Evolutionary conservation across 2,797 vertebrate genomes (phyloP).

Genomic region (Rhodeus uyekii): DNA sequence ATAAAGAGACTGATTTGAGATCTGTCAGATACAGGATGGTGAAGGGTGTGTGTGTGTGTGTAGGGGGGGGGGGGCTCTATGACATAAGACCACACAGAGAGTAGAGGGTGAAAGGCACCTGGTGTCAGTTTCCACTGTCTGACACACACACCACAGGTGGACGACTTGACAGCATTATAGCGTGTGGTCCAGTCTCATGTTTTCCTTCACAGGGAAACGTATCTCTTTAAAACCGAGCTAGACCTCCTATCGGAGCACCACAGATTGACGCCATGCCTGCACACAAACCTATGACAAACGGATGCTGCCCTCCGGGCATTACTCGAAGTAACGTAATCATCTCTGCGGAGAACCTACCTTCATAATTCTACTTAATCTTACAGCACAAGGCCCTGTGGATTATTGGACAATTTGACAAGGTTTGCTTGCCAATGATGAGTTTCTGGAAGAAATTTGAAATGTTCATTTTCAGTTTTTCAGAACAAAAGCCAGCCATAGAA

Average conservation of each 20-base stretch:
- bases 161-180: constrained; percentile 9
- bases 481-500: constrained; percentile 22
- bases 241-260: not conserved
- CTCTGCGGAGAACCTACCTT: constrained; percentile 19
- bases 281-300: constrained; percentile 17
- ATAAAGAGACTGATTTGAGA: constrained; percentile 9
- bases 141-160: constrained; percentile 38
- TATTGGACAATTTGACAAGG: constrained; percentile 48
- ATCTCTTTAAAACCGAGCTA: constrained; percentile 7
- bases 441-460: constrained; percentile 16
- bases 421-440: constrained; percentile 37
- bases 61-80: not conserved
- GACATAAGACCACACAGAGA: constrained; percentile 58
- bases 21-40: constrained; percentile 5
- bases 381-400: not conserved
- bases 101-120: constrained; percentile 38
- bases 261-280: not conserved
- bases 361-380: constrained; percentile 50
- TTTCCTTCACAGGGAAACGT: not conserved
- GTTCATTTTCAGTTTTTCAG: constrained; percentile 18
- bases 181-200: constrained; percentile 7
- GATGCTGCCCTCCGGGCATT: constrained; percentile 13
- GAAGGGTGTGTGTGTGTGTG: too few species aligned
- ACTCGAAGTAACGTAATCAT: constrained; percentile 12
- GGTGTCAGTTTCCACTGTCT: constrained; percentile 53